Base-by-base conservation (phyloP, 2,113 vertebrate species). In the Leptodactylus fuscus region DNA sequence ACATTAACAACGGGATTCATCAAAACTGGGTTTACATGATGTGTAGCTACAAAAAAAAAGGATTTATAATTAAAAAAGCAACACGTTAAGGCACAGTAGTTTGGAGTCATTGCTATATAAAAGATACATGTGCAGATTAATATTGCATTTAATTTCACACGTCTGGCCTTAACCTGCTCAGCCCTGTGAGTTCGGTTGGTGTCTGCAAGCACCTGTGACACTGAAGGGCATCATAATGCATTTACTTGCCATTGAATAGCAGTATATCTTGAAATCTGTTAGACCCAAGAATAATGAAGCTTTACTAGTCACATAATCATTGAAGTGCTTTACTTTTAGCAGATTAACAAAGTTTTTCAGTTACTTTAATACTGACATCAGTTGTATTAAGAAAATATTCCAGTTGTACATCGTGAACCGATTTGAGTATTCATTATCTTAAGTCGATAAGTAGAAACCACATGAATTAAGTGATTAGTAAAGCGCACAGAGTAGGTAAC, bases 391-490 rank as follows among this genome's bases (percentile, higher is more conserved):
- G 92, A 92, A 62, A 94, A 89, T 90, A 92, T 94, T 94, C 92
- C 93, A 95, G 92, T 93, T 88, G 88, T 91, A 90, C 92, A 93
- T 92, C 87, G 91, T 96, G 92, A 94, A 95, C 93, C n/a, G 92
- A 94, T 92, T 93, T 93, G 91, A 92, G 89, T 90, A 92, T 94
- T 94, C 92, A 94, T 92, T 78, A 91, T n/a, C n/a, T n/a, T n/a
- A n/a, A n/a, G n/a, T n/a, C n/a, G n/a, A n/a, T 93, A 94, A 93
- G 93, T 91, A 94, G 91, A 92, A 94, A 94, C 93, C 89, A 94
- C 94, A 95, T 95, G 95, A 95, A 96, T 96, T 95, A 97, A 92
- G 95, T 96, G 95, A 96, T 97, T 96, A 96, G 96, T 96, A 96
- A 96, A 96, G 96, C 94, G 91, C 93, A 95, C 91, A 94, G 92